These are phyloP conservation scores for Drosophila parvula DNA, from an alignment of 1,140 invertebrate species.

Conservation along the genomic window DNA sequence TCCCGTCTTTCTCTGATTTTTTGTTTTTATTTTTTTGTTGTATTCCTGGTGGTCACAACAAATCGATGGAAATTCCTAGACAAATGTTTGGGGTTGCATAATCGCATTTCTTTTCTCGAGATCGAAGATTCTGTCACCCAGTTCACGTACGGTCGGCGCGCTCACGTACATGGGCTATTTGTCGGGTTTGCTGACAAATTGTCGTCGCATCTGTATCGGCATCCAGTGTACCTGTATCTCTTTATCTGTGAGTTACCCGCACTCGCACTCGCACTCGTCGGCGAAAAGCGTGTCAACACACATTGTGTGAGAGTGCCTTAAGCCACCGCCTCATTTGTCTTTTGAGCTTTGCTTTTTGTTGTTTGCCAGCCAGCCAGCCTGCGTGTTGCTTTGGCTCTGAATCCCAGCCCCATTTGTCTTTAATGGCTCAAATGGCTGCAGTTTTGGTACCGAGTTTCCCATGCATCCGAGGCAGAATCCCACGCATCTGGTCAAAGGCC, in stretches of 20 bases:
- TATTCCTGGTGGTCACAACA: conserved; percentile 49
- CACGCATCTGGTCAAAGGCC: conserved; percentile 52
- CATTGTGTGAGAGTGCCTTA: conserved; percentile 52
- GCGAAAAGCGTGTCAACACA: conserved; percentile 76
- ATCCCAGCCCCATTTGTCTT: conserved; percentile 67
- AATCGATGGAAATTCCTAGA: conserved; percentile 55
- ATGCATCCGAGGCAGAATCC: conserved; percentile 44
- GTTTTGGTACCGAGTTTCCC: background rate
- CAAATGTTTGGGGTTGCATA: conserved; percentile 53
- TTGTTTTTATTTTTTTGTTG: background rate
- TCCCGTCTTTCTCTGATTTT: conserved; percentile 21
- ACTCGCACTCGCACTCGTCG: conserved; percentile 17
- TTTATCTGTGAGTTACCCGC: conserved; percentile 59
- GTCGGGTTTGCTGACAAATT: conserved; percentile 68
- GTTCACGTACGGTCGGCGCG: conserved; percentile 66
- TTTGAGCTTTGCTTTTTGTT: conserved; percentile 53
- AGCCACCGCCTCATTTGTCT: conserved; percentile 73
- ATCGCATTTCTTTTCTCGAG: conserved; percentile 33
- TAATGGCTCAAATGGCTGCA: conserved; percentile 65
- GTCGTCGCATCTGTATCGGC: conserved; percentile 45
- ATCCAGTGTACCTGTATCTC: conserved; percentile 34
- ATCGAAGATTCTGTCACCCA: conserved; percentile 67
- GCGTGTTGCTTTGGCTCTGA: conserved; percentile 53
- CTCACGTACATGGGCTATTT: conserved; percentile 71
- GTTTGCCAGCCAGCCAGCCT: conserved; percentile 25